phyloP scores from a whole-genome alignment of 2,113 vertebrate species.

The Dicentrarchus labrax region DNA sequence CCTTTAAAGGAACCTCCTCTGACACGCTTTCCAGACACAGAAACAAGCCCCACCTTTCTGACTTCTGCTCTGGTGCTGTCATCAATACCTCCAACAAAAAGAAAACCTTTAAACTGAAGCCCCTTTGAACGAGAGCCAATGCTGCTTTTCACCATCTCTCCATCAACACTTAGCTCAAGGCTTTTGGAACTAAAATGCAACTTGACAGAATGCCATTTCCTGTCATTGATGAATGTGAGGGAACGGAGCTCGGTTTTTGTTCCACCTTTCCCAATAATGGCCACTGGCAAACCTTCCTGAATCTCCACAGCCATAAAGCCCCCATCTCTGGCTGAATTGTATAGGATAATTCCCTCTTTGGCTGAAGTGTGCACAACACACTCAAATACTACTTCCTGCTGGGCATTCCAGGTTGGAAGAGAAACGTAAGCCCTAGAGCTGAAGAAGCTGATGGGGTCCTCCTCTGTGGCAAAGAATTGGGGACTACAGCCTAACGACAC shows the following conservation, averaged over 20 bases:
- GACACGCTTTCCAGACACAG: slow-evolving; percentile 86
- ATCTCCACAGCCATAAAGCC: slow-evolving; percentile 91
- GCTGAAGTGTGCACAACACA: slow-evolving; percentile 86
- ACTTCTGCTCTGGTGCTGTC: slow-evolving; percentile 83
- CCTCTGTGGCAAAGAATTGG: slow-evolving; percentile 90
- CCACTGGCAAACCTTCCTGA: slow-evolving; percentile 86
- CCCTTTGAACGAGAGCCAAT: slow-evolving; percentile 77
- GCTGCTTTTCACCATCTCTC: slow-evolving; percentile 82
- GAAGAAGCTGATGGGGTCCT: slow-evolving; percentile 92
- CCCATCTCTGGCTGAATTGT: slow-evolving; percentile 85
- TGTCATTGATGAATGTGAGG: slow-evolving; percentile 83
- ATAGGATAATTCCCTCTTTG: slow-evolving; percentile 88
- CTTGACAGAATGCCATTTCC: slow-evolving; percentile 87
- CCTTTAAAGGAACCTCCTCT: slow-evolving; percentile 92
- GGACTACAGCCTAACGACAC: slow-evolving; percentile 92
- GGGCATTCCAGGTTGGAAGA: slow-evolving; percentile 84
- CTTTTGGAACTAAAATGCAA: slow-evolving; percentile 84
- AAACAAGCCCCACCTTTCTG: slow-evolving; percentile 83
- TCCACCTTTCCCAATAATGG: slow-evolving; percentile 81
- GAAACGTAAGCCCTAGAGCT: slow-evolving; percentile 91
- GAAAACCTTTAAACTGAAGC: slow-evolving; percentile 82
- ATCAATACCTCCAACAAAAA: slow-evolving; percentile 90
- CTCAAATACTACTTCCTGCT: slow-evolving; percentile 80
- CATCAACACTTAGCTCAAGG: slow-evolving; percentile 88
- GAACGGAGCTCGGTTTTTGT: slow-evolving; percentile 85